These are phyloP conservation scores for Atta texana DNA, from an alignment of 1,140 invertebrate species.

Conservation along the genomic window DNA sequence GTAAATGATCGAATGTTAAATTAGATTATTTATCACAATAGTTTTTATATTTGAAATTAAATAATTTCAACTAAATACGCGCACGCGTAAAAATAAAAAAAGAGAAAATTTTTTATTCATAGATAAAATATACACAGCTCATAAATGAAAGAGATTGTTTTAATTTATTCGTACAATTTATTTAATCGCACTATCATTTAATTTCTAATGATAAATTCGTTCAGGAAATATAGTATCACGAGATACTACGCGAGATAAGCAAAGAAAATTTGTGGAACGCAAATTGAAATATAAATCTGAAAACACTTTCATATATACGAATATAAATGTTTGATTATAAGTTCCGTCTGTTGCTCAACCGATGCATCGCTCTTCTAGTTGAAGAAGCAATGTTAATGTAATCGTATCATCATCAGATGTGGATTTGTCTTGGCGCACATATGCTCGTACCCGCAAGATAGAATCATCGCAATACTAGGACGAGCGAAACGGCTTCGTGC, in stretches of 20 bases:
- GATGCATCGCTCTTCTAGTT: background rate
- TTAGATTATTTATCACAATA: no score
- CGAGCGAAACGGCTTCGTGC: constrained; percentile 13
- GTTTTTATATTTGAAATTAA: no score
- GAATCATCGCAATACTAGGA: constrained; percentile 49
- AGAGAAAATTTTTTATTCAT: no score
- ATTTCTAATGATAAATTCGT: background rate
- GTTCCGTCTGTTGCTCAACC: constrained; percentile 13
- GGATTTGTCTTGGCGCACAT: constrained; percentile 57
- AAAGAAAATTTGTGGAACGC: background rate
- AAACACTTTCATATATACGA: constrained; percentile 23
- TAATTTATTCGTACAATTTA: background rate
- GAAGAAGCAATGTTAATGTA: constrained; percentile 57
- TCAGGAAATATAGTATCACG: background rate
- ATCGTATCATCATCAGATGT: constrained; percentile 58
- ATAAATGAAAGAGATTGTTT: no score
- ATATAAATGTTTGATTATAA: constrained; percentile 44
- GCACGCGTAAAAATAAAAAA: no score
- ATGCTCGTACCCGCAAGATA: background rate
- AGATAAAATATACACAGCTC: no score
- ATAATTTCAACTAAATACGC: no score
- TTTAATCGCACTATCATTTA: background rate
- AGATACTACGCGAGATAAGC: background rate
- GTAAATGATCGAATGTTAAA: background rate
- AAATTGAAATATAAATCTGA: constrained; percentile 17